Evolutionary conservation across 2,888 invertebrate species (phyloP), one percentile per base, ranked within the genome.

Genomic region (Geotrupes spiniger): DNA sequence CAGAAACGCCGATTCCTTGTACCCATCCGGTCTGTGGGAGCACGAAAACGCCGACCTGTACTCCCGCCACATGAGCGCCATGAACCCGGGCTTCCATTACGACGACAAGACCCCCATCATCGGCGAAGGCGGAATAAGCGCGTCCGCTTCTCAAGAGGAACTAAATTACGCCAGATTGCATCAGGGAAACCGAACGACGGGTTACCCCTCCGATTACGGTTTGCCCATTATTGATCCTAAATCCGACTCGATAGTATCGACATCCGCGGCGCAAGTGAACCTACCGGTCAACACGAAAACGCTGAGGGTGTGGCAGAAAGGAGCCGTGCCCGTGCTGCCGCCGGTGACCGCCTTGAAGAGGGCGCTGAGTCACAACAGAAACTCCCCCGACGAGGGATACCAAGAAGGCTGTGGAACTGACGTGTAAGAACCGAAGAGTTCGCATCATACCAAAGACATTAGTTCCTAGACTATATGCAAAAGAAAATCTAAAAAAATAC

Each of bases 351-450:
- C 89, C 56, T 79, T 90, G 57, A 92, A 92, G 73, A 83, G 91
- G 56, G 91, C 87, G 51, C 81, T 91, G 56, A 86, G 85, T 61
- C 87, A 85, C 72, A 88, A 84, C 63, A 83, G 92, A 67, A 91
- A 89, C 71, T 88, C 92, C 15, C 87, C 90, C 31, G 93, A 93
- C 67, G 92, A 93, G 73, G 90, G 91, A 53, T 92, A 92, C 72
- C 92, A 92, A 73, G 92, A 92, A 76, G 92, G 92, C 65, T 90
- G 91, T 74, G 92, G 92, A 60, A 92, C 92, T 59, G 92, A 92
- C 74, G 92, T 92, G 72, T 92, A 87, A 79, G 45, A 36, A 16
- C 36, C 41, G 29, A 8, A 5, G 41, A 46, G 16, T 11, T 46
- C 16, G 36, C 40, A 41, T 46, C 16, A 46, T 46, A 50, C 50